These are phyloP conservation scores for Xenentodon cancila DNA, from an alignment of 2,797 vertebrate species.

Conservation along the genomic window DNA sequence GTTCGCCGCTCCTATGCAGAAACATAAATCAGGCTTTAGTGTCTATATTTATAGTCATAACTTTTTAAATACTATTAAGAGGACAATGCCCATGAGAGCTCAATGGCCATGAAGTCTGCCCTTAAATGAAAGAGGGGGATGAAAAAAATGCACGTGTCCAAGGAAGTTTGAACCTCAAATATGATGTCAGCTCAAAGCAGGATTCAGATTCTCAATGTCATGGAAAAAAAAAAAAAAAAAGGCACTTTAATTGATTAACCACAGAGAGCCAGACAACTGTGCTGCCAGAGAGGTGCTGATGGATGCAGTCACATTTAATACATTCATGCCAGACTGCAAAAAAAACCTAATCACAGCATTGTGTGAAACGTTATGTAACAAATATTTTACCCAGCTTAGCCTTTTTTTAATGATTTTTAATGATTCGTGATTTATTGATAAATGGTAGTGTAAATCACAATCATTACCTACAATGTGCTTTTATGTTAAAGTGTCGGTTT, in stretches of 20 bases:
- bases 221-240: constrained; percentile 68
- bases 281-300: constrained; percentile 78
- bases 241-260: constrained; percentile 86
- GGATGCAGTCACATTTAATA: constrained; percentile 78
- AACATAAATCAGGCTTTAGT: too few relatives aligned
- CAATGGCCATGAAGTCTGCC: constrained; percentile 65
- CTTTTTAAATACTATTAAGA: neutral
- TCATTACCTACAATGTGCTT: too few relatives aligned
- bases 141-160: constrained; percentile 76
- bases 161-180: constrained; percentile 79
- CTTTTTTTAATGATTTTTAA: neutral
- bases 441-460: neutral
- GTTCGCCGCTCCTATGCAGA: too few relatives aligned
- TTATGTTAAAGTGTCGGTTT: too few relatives aligned
- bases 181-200: constrained; percentile 83
- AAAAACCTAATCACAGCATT: constrained; percentile 32
- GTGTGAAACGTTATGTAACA: constrained; percentile 29
- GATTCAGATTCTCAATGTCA: constrained; percentile 83
- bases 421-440: neutral
- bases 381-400: constrained; percentile 32
- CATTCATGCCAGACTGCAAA: constrained; percentile 64
- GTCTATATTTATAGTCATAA: too few relatives aligned
- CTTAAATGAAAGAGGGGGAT: constrained; percentile 74
- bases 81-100: constrained; percentile 37
- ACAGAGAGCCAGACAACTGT: constrained; percentile 71